Percentiles rank a stretch among this genome's conserved stretches.
Evolutionary conservation across 2,888 invertebrate genomes (phyloP).

Genomic region (Mythimna albipuncta): DNA sequence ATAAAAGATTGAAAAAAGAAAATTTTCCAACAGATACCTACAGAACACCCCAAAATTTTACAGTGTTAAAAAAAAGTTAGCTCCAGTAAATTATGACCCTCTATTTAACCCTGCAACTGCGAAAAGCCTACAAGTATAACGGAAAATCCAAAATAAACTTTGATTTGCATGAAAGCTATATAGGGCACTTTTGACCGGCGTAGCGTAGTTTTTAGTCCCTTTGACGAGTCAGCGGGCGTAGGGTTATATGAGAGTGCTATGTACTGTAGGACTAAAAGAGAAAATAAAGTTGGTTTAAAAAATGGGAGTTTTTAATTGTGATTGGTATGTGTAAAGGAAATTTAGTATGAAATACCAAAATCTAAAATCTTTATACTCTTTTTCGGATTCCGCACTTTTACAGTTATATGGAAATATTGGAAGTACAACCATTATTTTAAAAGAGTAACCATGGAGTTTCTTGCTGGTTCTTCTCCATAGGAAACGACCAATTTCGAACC

Average conservation of each 20-base stretch:
- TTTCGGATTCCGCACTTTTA: no score
- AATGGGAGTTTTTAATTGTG: background rate
- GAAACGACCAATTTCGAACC: no score
- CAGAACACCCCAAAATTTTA: conserved; percentile 22
- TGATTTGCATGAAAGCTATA: conserved; percentile 66
- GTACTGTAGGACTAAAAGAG: conserved; percentile 16
- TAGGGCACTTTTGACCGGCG: conserved; percentile 63
- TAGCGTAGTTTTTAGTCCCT: conserved; percentile 60
- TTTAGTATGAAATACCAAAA: no score
- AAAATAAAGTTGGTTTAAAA: no score
- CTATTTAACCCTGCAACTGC: conserved; percentile 55
- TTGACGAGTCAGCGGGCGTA: conserved; percentile 59
- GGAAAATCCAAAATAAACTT: conserved; percentile 59
- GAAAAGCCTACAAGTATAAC: conserved; percentile 48
- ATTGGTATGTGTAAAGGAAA: no score
- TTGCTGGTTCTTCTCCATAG: no score
- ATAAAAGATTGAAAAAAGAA: conserved; percentile 10
- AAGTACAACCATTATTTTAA: no score
- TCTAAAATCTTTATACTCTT: no score
- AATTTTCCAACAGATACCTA: background rate
- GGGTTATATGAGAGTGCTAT: conserved; percentile 52
- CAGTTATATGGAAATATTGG: no score
- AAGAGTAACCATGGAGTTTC: no score
- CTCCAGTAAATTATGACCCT: conserved; percentile 40
- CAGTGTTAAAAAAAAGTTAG: conserved; percentile 30